phyloP scores from a whole-genome alignment of 2,797 vertebrate species.

The Ctenochaetus hawaiiensis region DNA sequence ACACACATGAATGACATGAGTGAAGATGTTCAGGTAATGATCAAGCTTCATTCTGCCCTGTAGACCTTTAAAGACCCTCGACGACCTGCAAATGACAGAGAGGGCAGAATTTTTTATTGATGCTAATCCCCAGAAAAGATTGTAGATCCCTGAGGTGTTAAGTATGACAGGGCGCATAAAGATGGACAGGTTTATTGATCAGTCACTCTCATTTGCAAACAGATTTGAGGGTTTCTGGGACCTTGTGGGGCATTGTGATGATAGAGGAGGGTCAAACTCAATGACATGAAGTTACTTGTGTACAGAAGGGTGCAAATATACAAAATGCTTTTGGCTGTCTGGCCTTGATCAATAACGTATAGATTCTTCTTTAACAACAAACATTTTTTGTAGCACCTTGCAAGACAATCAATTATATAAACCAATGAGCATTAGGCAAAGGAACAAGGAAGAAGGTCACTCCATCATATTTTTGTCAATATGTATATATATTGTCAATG shows the following conservation, averaged over 20 bases:
- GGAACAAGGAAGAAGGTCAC: not conserved
- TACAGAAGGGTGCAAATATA: not conserved
- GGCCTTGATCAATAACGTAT: not conserved
- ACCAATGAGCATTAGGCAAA: not conserved
- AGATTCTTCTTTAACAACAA: not conserved
- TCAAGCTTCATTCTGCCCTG: not conserved
- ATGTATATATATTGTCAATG: no score
- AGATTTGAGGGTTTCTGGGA: conserved; percentile 6
- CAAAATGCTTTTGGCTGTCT: not conserved
- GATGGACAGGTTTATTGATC: not conserved
- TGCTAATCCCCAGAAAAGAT: not conserved
- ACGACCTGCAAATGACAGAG: not conserved
- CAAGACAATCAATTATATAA: not conserved
- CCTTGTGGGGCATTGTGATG: not conserved
- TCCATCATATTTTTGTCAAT: not conserved
- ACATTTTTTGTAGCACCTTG: not conserved
- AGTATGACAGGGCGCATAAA: not conserved
- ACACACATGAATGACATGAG: not conserved
- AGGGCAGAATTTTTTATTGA: not conserved
- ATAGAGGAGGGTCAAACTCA: not conserved
- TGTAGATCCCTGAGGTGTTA: not conserved
- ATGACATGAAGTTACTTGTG: not conserved
- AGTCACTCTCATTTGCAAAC: not conserved
- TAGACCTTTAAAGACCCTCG: not conserved
- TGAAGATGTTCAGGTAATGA: not conserved